Percentiles rank a stretch among this genome's conserved stretches.
Conservation (phyloP, 2,797 vertebrate species). For the Chanos chanos region DNA sequence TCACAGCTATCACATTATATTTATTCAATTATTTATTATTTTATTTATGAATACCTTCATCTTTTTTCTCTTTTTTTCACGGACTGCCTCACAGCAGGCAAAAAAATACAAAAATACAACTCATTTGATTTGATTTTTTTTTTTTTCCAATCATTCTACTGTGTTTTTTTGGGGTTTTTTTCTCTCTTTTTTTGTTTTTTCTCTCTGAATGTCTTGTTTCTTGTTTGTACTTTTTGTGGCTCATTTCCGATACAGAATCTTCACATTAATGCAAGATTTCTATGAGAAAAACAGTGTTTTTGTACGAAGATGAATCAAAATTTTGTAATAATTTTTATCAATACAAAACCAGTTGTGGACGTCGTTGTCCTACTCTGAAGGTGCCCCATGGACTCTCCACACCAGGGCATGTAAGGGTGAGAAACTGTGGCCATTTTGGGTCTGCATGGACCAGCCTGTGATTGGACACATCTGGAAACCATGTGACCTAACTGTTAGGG, state of each 20-base stretch:
- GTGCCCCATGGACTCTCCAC: conserved; percentile 16
- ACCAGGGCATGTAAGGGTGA: background rate
- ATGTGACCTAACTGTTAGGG: conserved; percentile 31
- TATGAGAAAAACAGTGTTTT: conserved; percentile 96
- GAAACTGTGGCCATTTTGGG: conserved; percentile 11
- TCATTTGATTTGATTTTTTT: conserved; percentile 33
- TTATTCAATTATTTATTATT: conserved; percentile 73
- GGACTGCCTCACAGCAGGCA: conserved; percentile 66
- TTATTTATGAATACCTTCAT: conserved; percentile 70
- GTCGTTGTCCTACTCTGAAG: conserved; percentile 41
- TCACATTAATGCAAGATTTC: conserved; percentile 98
- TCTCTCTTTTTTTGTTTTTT: too few relatives aligned
- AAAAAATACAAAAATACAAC: conserved; percentile 42
- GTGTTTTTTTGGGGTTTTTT: conserved; percentile 41
- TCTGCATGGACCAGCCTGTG: conserved; percentile 27
- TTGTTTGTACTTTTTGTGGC: conserved; percentile 72
- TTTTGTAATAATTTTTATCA: conserved; percentile 99
- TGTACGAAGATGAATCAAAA: conserved; percentile 86
- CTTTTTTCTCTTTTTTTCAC: conserved; percentile 64
- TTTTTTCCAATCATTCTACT: conserved; percentile 42
- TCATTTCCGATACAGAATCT: conserved; percentile 74
- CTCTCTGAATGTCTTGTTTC: conserved; percentile 71
- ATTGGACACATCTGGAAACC: conserved; percentile 25
- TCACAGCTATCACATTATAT: conserved; percentile 65
- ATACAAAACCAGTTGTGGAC: conserved; percentile 80